A percentile compares a stretch with the other conserved stretches of the same genome.
These are phyloP conservation scores for Acipenser oxyrinchus DNA, from an alignment of 2,797 vertebrate genomes.

Conservation along the genomic window DNA sequence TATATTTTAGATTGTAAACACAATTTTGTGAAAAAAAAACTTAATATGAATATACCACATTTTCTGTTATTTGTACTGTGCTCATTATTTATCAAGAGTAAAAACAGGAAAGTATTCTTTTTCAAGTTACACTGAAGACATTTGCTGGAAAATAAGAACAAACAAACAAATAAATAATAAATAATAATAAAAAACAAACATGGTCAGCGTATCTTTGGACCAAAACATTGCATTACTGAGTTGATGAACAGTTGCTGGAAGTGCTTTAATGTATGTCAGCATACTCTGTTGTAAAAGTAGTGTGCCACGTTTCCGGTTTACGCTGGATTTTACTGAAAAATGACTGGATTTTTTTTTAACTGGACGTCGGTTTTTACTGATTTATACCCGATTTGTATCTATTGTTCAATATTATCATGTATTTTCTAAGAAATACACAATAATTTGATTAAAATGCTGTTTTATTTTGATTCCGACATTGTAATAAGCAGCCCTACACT, in stretches of 20 bases:
- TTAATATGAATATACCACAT: conserved; percentile 3
- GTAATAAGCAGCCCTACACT: no score
- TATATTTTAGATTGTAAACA: conserved; percentile 35
- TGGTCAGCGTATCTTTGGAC: background rate
- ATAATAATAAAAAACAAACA: background rate
- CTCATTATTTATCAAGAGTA: background rate
- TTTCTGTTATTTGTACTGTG: background rate
- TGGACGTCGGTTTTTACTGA: no score
- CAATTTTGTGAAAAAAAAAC: conserved; percentile 19
- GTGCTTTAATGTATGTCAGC: background rate
- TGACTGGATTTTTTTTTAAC: no score
- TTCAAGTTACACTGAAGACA: background rate
- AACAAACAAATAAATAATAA: background rate
- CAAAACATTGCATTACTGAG: background rate
- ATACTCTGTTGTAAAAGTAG: no score
- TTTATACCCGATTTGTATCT: no score
- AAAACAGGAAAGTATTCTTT: background rate
- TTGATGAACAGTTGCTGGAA: background rate
- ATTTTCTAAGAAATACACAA: no score
- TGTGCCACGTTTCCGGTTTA: no score
- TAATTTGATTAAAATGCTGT: no score
- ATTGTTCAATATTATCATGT: no score
- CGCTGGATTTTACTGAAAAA: no score
- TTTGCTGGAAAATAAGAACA: background rate
- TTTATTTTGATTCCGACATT: no score